phyloP scores from a whole-genome alignment of 2,888 invertebrate genomes.

The Corbicula japonica region DNA sequence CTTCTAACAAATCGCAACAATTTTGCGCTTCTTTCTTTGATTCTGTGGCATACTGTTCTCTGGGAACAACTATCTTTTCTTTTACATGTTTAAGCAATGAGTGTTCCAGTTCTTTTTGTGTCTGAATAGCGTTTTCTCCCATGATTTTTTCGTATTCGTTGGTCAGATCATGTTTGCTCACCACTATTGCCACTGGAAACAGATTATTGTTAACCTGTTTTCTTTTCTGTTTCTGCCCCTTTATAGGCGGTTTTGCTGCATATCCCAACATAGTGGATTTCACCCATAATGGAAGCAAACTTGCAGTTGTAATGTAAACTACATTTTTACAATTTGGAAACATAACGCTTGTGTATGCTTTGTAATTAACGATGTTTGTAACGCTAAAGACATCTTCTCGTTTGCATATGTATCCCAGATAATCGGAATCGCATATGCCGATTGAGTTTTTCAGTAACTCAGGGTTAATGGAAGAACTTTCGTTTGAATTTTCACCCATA shows the following conservation, averaged over 20 bases:
- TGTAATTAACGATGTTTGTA: background rate
- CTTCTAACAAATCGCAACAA: too few species aligned
- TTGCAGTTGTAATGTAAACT: background rate
- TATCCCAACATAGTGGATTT: background rate
- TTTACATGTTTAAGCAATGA: background rate
- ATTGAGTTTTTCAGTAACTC: background rate
- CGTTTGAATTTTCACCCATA: background rate
- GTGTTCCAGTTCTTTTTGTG: background rate
- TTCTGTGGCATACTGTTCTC: background rate
- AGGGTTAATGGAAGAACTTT: background rate
- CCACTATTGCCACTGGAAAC: background rate
- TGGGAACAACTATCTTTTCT: background rate
- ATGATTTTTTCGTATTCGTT: background rate
- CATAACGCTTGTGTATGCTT: background rate
- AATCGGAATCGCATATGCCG: background rate
- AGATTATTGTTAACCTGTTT: background rate
- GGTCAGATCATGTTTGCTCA: background rate
- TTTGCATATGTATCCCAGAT: background rate
- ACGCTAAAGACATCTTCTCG: background rate
- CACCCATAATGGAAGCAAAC: background rate
- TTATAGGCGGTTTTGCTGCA: background rate
- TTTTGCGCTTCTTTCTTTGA: background rate
- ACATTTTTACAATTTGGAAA: background rate
- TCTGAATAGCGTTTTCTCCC: background rate
- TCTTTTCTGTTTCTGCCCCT: background rate